These are phyloP conservation scores for Drosophila infuscata DNA, from an alignment of 2,888 invertebrate species.

Conservation along the genomic window DNA sequence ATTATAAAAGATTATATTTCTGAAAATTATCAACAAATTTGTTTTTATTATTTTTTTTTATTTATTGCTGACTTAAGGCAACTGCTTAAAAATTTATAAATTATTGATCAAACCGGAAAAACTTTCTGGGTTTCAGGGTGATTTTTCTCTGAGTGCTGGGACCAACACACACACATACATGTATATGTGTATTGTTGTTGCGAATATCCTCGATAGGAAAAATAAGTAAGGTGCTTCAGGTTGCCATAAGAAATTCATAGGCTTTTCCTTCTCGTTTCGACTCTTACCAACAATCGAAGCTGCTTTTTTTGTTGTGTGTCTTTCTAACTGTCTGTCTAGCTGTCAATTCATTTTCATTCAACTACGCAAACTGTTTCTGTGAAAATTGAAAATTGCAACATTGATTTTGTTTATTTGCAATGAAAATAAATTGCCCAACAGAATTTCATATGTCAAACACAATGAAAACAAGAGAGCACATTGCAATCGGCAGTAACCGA, in stretches of 20 bases:
- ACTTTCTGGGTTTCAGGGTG: background rate
- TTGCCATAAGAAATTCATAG: slow-evolving; percentile 63
- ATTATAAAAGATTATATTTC: too few species aligned
- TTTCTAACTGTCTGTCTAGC: slow-evolving; percentile 4
- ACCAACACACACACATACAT: slow-evolving; percentile 8
- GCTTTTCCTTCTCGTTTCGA: slow-evolving; percentile 38
- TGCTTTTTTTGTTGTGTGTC: slow-evolving; percentile 21
- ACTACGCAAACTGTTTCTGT: slow-evolving; percentile 12
- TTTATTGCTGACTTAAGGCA: background rate
- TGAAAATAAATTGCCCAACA: slow-evolving; percentile 46
- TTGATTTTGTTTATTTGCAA: slow-evolving; percentile 30
- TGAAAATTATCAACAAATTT: background rate
- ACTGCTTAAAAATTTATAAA: background rate
- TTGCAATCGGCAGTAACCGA: too few species aligned
- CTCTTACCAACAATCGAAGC: slow-evolving; percentile 34
- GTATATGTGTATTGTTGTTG: slow-evolving; percentile 11
- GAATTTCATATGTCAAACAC: slow-evolving; percentile 8
- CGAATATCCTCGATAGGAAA: slow-evolving; percentile 28
- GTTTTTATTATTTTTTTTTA: background rate
- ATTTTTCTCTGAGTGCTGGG: background rate
- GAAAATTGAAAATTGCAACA: slow-evolving; percentile 24
- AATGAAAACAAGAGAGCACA: slow-evolving; percentile 1
- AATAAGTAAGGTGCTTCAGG: slow-evolving; percentile 49
- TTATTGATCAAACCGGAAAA: background rate
- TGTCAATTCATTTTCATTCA: slow-evolving; percentile 33